Conservation (phyloP, 1,140 invertebrate genomes). For the Macrocentrus cingulum region DNA sequence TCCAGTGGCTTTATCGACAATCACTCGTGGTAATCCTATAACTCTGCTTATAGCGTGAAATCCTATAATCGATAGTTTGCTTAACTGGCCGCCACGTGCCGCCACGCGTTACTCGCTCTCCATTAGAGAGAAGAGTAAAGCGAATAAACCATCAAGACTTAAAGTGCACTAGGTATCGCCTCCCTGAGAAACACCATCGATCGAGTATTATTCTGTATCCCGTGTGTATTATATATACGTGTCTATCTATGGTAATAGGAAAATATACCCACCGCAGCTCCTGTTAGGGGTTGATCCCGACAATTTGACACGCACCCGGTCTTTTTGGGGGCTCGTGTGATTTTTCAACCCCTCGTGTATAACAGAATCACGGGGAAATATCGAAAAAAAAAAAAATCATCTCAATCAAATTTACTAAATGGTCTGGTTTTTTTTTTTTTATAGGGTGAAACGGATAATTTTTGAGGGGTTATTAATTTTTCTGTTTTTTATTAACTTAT, state of each 20-base stretch:
- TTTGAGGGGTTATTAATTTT: no score
- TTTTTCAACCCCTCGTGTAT: constrained; percentile 23
- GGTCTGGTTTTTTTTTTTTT: no score
- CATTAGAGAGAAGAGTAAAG: constrained; percentile 39
- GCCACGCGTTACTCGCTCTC: constrained; percentile 49
- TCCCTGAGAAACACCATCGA: no score
- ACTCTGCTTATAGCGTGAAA: constrained; percentile 58
- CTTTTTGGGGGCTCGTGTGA: constrained; percentile 18
- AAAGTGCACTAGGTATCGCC: no score
- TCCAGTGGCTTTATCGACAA: constrained; percentile 55
- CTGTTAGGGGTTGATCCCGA: background rate
- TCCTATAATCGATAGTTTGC: constrained; percentile 60
- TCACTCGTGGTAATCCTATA: constrained; percentile 54
- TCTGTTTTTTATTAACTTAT: no score
- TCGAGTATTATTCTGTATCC: no score
- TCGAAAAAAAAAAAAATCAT: no score
- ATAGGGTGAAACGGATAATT: no score
- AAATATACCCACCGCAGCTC: constrained; percentile 35
- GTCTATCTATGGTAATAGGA: constrained; percentile 53
- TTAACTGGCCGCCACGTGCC: constrained; percentile 56
- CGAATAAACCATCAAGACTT: constrained; percentile 1
- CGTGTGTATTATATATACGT: constrained; percentile 23
- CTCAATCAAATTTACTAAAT: no score
- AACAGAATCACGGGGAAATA: no score
- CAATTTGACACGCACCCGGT: constrained; percentile 49